phyloP scores from a whole-genome alignment of 2,113 vertebrate genomes.

The Tinamus guttatus region DNA sequence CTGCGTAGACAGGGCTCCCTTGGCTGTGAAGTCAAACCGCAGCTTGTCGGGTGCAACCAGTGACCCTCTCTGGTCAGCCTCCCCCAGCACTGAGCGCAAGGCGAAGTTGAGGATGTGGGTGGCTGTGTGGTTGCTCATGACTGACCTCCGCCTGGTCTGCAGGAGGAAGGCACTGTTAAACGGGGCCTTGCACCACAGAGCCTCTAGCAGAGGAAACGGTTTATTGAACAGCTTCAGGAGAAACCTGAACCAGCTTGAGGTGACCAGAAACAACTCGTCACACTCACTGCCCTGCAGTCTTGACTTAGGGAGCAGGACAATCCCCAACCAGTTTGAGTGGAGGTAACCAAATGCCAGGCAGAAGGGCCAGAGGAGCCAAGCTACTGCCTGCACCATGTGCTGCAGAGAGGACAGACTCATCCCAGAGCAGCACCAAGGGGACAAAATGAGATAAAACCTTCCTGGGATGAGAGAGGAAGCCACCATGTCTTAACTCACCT shows the following conservation, averaged over 20 bases:
- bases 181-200: fast-evolving
- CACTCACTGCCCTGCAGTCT: background rate
- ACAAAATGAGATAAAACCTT: background rate
- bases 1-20: slow-evolving; percentile 89
- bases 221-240: background rate
- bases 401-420: background rate
- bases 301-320: background rate
- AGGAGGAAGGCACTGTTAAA: background rate
- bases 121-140: slow-evolving; percentile 98
- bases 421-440: fast-evolving
- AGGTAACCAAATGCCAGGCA: background rate
- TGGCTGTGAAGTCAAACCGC: slow-evolving; percentile 96
- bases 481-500: slow-evolving; percentile 79
- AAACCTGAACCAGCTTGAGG: background rate
- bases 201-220: background rate
- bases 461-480: background rate
- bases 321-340: background rate
- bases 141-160: slow-evolving; percentile 87
- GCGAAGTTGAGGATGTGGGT: slow-evolving; percentile 98
- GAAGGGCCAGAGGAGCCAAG: background rate
- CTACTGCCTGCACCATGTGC: fast-evolving
- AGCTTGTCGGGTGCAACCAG: slow-evolving; percentile 93
- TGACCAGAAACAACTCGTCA: background rate
- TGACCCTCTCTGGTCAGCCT: slow-evolving; percentile 95
- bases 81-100: slow-evolving; percentile 90